These are phyloP conservation scores for Linurgus olivaceus DNA, from an alignment of 2,797 vertebrate species.

Conservation along the genomic window DNA sequence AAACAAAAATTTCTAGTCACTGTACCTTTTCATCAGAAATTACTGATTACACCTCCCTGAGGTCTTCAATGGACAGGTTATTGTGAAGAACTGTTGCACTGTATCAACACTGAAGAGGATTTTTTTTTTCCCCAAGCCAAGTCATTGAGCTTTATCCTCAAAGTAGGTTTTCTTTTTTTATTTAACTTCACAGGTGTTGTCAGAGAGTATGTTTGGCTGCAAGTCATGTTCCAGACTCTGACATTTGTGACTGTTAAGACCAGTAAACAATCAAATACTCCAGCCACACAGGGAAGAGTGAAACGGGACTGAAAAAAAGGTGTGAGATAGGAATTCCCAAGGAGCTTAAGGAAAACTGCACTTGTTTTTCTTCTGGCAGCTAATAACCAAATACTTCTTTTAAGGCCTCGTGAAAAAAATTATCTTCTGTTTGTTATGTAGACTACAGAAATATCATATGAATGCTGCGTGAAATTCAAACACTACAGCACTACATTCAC, in stretches of 20 bases:
- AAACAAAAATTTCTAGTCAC: not conserved
- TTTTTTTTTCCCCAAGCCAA: accelerated
- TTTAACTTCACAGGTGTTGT: not conserved
- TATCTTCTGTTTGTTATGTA: not conserved
- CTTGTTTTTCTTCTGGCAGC: not conserved
- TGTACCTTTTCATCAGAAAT: not conserved
- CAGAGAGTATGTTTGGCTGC: not conserved
- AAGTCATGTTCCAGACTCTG: not conserved
- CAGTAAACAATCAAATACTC: not conserved
- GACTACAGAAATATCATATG: not conserved
- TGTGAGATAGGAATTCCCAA: not conserved
- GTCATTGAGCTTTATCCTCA: not conserved
- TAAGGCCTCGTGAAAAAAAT: not conserved
- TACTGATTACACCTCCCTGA: not conserved
- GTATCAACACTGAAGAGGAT: not conserved
- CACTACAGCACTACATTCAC: not conserved
- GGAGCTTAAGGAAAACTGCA: not conserved
- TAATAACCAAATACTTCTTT: not conserved
- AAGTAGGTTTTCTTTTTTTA: too few species aligned
- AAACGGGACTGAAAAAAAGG: not conserved
- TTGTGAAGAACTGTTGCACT: not conserved
- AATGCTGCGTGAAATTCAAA: not conserved
- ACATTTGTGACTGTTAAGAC: not conserved
- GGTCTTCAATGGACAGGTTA: not conserved
- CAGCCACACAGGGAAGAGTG: not conserved